Evolutionary conservation across 2,113 vertebrate genomes (phyloP).

Genomic region (Salvelinus namaycush): DNA sequence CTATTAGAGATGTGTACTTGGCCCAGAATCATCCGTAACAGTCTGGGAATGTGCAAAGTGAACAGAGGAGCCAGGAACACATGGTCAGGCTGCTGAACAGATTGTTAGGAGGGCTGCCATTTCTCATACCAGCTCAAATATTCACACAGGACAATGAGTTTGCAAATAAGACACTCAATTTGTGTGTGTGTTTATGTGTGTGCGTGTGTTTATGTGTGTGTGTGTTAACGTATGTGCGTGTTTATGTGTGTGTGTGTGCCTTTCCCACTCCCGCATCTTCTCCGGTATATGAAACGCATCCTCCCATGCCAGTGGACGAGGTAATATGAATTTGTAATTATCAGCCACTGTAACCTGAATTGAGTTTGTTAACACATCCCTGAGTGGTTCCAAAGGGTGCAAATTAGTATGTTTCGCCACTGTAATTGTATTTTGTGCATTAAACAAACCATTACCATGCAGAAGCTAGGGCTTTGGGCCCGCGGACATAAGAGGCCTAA

Average conservation of each 20-base stretch:
- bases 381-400: conserved; percentile 84
- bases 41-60: conserved; percentile 22
- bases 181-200: conserved; percentile 57
- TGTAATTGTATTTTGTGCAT: conserved; percentile 79
- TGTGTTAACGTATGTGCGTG: conserved; percentile 31
- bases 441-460: conserved; percentile 91
- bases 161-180: conserved; percentile 80
- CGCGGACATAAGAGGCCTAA: conserved; percentile 76
- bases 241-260: too few species aligned
- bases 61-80: conserved; percentile 66
- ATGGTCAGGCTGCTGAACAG: conserved; percentile 76
- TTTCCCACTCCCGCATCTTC: background rate
- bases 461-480: conserved; percentile 81
- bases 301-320: conserved; percentile 84
- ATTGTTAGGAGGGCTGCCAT: conserved; percentile 76
- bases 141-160: conserved; percentile 70
- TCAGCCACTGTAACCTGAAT: conserved; percentile 86
- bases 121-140: conserved; percentile 75
- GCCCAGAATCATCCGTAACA: conserved; percentile 1
- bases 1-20: conserved; percentile 2
- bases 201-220: conserved; percentile 43
- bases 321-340: conserved; percentile 82
- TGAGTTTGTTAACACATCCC: conserved; percentile 93
- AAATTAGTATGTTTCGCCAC: conserved; percentile 88
- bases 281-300: conserved; percentile 59